Conservation (phyloP, 2,113 vertebrate genomes). For the Archilochus colubris region DNA sequence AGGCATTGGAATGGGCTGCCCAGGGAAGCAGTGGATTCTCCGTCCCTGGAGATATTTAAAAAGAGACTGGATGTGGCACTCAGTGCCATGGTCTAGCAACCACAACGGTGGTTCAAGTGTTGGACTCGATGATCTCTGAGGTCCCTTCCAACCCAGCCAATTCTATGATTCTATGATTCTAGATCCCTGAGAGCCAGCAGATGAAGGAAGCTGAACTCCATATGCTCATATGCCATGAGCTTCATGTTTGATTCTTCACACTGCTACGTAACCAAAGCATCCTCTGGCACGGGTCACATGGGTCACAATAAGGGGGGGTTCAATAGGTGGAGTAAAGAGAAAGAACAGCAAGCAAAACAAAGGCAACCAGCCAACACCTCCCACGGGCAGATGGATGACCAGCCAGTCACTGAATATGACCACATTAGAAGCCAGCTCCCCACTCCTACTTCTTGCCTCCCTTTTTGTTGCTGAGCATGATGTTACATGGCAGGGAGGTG, state of each 20-base stretch:
- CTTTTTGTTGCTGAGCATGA: background rate
- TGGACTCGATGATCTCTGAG: too few species aligned
- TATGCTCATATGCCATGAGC: background rate
- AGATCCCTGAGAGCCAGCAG: background rate
- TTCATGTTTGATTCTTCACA: background rate
- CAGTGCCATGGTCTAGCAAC: too few species aligned
- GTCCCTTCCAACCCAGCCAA: too few species aligned
- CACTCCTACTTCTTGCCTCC: background rate
- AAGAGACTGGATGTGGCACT: too few species aligned
- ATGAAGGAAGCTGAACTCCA: background rate
- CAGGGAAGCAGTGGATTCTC: too few species aligned
- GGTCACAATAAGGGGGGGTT: background rate
- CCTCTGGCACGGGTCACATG: background rate
- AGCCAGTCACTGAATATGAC: background rate
- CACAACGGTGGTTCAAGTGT: too few species aligned
- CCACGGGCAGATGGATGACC: background rate
- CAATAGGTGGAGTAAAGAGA: background rate
- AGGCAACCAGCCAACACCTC: background rate
- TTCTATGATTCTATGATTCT: too few species aligned
- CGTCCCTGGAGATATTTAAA: too few species aligned
- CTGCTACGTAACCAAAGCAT: background rate
- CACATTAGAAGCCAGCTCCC: background rate
- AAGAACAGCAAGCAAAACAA: background rate
- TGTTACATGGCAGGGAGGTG: background rate
- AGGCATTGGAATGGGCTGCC: too few species aligned